These are phyloP conservation scores for Furnarius figulus DNA, from an alignment of 2,113 vertebrate species.

Conservation along the genomic window DNA sequence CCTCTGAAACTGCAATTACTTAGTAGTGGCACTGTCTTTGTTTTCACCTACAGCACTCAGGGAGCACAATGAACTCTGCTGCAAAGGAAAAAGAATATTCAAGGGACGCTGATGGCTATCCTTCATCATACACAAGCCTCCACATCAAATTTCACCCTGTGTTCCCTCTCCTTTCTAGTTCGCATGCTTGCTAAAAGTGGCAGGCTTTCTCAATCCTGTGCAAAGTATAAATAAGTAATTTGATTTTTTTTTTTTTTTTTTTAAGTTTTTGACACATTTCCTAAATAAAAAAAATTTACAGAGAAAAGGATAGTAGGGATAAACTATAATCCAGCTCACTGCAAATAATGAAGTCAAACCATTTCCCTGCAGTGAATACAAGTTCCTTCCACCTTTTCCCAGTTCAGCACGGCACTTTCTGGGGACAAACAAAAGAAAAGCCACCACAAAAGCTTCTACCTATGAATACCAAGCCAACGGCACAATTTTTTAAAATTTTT, in stretches of 20 bases:
- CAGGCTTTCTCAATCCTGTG: neutral
- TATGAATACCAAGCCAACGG: neutral
- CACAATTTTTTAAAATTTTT: neutral
- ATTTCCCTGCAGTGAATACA: neutral
- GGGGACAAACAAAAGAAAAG: neutral
- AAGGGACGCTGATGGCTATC: neutral
- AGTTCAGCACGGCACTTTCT: neutral
- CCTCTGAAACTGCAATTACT: neutral
- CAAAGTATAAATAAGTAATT: neutral
- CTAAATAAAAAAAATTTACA: slow-evolving; percentile 24
- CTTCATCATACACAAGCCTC: neutral
- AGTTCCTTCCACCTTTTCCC: slow-evolving; percentile 7
- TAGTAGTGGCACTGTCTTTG: neutral
- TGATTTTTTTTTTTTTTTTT: neutral
- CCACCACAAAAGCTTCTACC: slow-evolving; percentile 8
- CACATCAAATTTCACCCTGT: neutral
- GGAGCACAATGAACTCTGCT: neutral
- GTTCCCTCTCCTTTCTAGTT: neutral
- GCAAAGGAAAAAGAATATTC: neutral
- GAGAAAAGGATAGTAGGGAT: slow-evolving; percentile 21
- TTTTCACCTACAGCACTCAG: neutral
- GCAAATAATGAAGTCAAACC: slow-evolving; percentile 5
- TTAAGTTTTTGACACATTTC: neutral
- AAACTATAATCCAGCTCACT: slow-evolving; percentile 29
- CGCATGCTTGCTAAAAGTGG: slow-evolving; percentile 20